phyloP scores from a whole-genome alignment of 2,888 invertebrate species.

The Lymantria monacha region DNA sequence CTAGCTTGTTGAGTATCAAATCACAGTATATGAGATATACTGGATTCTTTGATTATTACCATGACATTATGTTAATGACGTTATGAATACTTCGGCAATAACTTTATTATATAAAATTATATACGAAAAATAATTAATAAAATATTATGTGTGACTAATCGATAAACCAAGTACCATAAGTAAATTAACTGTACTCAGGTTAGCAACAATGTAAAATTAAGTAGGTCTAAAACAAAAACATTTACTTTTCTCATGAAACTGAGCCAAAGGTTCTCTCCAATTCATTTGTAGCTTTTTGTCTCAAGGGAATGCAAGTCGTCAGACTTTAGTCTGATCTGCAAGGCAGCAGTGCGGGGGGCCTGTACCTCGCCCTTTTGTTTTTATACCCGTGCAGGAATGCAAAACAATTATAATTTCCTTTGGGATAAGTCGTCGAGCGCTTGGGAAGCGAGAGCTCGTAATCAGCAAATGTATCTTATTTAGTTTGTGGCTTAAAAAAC shows the following conservation, averaged over 20 bases:
- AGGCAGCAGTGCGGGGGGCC: conserved; percentile 71
- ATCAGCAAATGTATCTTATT: conserved; percentile 66
- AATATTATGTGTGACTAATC: too few species aligned
- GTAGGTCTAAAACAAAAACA: conserved; percentile 22
- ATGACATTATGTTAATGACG: too few species aligned
- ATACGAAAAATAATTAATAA: too few species aligned
- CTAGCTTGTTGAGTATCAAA: too few species aligned
- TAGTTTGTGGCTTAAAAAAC: conserved; percentile 64
- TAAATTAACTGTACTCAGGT: background rate
- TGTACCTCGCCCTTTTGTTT: conserved; percentile 72
- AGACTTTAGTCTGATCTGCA: conserved; percentile 76
- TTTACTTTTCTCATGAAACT: conserved; percentile 37
- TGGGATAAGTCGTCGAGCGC: conserved; percentile 69
- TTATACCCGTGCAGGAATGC: conserved; percentile 80
- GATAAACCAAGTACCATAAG: too few species aligned
- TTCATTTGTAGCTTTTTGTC: conserved; percentile 76
- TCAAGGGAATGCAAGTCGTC: conserved; percentile 75
- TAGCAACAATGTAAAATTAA: background rate
- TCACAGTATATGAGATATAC: too few species aligned
- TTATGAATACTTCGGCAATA: too few species aligned
- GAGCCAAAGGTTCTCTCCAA: conserved; percentile 56
- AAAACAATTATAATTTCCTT: conserved; percentile 81
- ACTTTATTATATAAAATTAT: too few species aligned
- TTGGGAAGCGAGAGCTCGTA: conserved; percentile 64
- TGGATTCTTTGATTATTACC: too few species aligned